Evolutionary conservation across 2,113 vertebrate genomes (phyloP), one percentile per base, ranked within the genome.

Genomic region (Pogonocichla stellata): DNA sequence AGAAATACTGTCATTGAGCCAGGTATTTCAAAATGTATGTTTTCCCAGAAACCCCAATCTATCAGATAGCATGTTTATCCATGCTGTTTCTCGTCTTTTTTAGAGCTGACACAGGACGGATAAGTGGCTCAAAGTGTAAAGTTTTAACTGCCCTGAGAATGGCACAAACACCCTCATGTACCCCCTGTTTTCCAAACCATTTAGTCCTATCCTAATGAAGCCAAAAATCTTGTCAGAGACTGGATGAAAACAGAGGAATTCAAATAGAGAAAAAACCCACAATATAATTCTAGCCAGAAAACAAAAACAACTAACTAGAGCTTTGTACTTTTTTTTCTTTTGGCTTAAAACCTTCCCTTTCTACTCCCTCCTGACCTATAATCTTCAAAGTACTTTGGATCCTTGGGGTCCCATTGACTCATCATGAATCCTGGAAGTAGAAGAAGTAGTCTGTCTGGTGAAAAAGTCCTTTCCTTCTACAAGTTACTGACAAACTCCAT

Each of bases 21-120:
- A 92, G 77, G 77, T 72, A 80, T 90, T 94, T 87, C 12, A 54
- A 91, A 84, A 58, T 36, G 5, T 29, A n/a, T 73, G 66, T 57
- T 90, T 91, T 82, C 67, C 43, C 36, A 83, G 50, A 79, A 78
- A 72, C 5, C 26, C 28, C 29, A 14, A 1, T 80, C 54, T 86
- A 91, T 57, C 3, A 4, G 56, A 90, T 38, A 64, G 11, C 67
- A 54, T 71, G 29, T 14, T 50, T 74, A 47, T 34, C 64, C 34
- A 2, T 43, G 20, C 17, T 75, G 38, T 14, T 36, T 75, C 31
- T 62, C 16, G 50, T 10, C 18, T 29, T 56, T 83, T 66, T 60
- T 36, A 83, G 42, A 90, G 40, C 14, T 81, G 79, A 48, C 36
- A 53, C 3, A 12, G 77, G 31, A 78, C 26, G 48, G n/a, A 61